Percentiles rank a stretch among this genome's conserved stretches.
phyloP scores from a whole-genome alignment of 2,888 invertebrate genomes.

The Tanytarsus gracilentus region DNA sequence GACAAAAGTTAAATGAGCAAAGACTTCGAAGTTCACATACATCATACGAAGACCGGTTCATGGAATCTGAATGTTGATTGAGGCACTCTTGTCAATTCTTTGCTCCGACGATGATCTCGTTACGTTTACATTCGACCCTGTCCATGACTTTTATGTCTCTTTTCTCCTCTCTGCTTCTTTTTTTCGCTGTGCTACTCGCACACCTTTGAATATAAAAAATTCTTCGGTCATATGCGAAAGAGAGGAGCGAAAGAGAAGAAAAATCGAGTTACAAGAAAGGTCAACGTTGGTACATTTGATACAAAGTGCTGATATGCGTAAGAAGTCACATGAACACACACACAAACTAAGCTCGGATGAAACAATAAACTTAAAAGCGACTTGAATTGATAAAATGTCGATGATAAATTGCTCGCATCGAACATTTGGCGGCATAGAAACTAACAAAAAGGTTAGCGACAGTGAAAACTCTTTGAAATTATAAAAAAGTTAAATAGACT shows the following conservation, averaged over 20 bases:
- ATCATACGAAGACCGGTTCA: not conserved
- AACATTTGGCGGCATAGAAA: not conserved
- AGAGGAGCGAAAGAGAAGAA: slow-evolving; percentile 12
- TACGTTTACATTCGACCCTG: slow-evolving; percentile 13
- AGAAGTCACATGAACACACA: not conserved
- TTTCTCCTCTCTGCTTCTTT: not conserved
- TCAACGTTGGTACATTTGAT: slow-evolving; percentile 15
- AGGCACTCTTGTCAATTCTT: not conserved
- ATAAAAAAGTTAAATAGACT: too few species aligned
- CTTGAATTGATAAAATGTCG: slow-evolving; percentile 17
- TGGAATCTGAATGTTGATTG: too few species aligned
- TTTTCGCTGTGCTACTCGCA: not conserved
- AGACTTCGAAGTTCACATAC: too few species aligned
- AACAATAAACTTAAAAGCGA: slow-evolving; percentile 16
- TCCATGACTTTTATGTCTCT: slow-evolving; percentile 15
- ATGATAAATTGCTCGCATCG: slow-evolving; percentile 16
- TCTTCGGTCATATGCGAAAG: not conserved
- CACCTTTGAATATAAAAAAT: not conserved
- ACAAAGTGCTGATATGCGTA: slow-evolving; percentile 6
- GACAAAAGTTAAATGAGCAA: not conserved
- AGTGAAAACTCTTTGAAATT: too few species aligned
- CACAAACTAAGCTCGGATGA: too few species aligned
- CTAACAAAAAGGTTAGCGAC: not conserved
- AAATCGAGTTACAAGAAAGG: slow-evolving; percentile 24
- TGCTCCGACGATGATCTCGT: slow-evolving; percentile 1